These are phyloP conservation scores for Gymnocypris eckloni DNA, from an alignment of 2,797 vertebrate genomes.

Conservation along the genomic window DNA sequence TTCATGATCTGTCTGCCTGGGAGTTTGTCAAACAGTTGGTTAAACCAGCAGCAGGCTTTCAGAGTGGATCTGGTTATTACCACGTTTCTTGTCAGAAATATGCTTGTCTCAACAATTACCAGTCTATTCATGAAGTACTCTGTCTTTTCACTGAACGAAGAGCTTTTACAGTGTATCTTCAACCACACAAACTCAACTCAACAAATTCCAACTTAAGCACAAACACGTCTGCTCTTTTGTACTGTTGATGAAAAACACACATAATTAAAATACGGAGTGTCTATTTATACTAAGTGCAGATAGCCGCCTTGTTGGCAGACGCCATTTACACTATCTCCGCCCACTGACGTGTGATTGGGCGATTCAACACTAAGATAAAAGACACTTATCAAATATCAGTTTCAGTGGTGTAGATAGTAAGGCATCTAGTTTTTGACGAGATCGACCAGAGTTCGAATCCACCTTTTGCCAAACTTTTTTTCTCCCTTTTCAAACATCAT, in stretches of 20 bases:
- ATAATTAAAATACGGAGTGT: background rate
- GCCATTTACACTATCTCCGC: too few relatives aligned
- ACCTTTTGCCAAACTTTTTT: too few relatives aligned
- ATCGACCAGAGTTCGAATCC: too few relatives aligned
- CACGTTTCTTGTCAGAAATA: background rate
- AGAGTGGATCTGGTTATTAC: conserved; percentile 35
- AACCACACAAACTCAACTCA: background rate
- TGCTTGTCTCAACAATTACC: background rate
- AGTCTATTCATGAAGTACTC: background rate
- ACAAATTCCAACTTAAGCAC: background rate
- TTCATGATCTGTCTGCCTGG: conserved; percentile 72
- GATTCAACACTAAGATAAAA: too few relatives aligned
- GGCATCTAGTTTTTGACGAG: too few relatives aligned
- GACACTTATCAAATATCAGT: too few relatives aligned
- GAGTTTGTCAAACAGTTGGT: conserved; percentile 67
- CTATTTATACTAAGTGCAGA: too few relatives aligned
- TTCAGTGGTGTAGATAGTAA: too few relatives aligned
- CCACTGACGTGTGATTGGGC: too few relatives aligned
- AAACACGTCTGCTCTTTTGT: background rate
- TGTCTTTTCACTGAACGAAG: background rate
- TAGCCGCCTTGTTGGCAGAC: too few relatives aligned
- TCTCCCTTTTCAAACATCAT: too few relatives aligned
- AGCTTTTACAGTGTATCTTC: background rate
- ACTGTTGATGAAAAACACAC: background rate
- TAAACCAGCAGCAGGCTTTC: conserved; percentile 64